Evolutionary conservation across 1,140 invertebrate genomes (phyloP).

Genomic region (Ceratitis capitata): DNA sequence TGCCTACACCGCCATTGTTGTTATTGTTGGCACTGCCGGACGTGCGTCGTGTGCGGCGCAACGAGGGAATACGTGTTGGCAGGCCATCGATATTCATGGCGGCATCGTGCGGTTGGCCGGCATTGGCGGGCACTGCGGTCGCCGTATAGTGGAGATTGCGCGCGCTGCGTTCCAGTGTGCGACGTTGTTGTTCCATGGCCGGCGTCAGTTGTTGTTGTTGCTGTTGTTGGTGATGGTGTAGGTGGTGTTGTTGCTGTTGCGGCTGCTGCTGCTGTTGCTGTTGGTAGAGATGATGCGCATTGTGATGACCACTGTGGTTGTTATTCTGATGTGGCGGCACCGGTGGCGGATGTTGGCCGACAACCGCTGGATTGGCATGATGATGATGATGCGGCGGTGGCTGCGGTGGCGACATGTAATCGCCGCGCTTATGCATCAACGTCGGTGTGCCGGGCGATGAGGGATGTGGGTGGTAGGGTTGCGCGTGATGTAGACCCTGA

Average conservation of each 20-base stretch:
- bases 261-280: constrained; percentile 18
- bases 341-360: constrained; percentile 50
- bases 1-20: constrained; percentile 52
- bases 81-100: constrained; percentile 45
- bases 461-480: constrained; percentile 58
- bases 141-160: constrained; percentile 51
- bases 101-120: neutral
- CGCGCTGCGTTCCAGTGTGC: constrained; percentile 56
- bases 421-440: constrained; percentile 49
- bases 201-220: constrained; percentile 47
- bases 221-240: constrained; percentile 24
- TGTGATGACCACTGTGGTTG: constrained; percentile 47
- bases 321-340: constrained; percentile 56
- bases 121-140: neutral
- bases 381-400: constrained; percentile 53
- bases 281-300: constrained; percentile 45
- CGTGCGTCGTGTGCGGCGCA: constrained; percentile 55
- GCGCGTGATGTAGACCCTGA: constrained; percentile 57
- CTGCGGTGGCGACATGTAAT: constrained; percentile 50
- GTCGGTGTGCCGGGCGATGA: constrained; percentile 50
- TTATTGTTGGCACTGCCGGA: constrained; percentile 50
- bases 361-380: neutral
- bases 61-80: constrained; percentile 57
- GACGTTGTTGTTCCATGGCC: constrained; percentile 51
- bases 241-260: constrained; percentile 42